Base-by-base conservation (phyloP, 2,797 vertebrate species). In the Clarias platycephalus region DNA sequence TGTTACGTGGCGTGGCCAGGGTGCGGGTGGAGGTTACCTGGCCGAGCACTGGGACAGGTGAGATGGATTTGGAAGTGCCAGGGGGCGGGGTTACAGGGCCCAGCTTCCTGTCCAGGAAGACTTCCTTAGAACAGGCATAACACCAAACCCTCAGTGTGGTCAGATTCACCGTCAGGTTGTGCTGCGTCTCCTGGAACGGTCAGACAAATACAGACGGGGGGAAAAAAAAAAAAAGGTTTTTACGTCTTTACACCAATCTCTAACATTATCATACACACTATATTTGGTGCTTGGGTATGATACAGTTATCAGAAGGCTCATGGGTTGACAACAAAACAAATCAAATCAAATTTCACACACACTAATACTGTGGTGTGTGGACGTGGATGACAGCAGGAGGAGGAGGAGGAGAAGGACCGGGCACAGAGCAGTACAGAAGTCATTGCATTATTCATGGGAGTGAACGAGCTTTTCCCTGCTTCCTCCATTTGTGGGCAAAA, bases 81-180 rank as follows among this genome's bases (percentile, higher is more conserved):
- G 92, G 82, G 24, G 94, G 91, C 0, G 93, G 93, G 58, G 95
- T 93, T 75, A 95, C 94, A 84, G 95, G 94, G 85, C 95, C 95
- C 22, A 98, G 92, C 91, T 99, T 99, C 88, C 97, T 95, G 79
- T 98, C 97, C 92, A 99, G 93, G 91, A 99, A 99, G 16, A 99
- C 98, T 92, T 99, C 98, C 91, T 99, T 98, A 89, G 96, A 96
- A 85, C 98, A 99, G 91, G 97, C 96, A 0, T 99, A 99, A 94
- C 98, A 99, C 98, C 98, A 99, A 80, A 99, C 97, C 82, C 98
- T 95, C 9, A 99, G 95, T 0, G 98, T 99, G 83, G 98, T 99
- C 88, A 99, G 96, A 93, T 99, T 99, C 91, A 99, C 98, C 0
- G 98, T 99, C 70, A 99, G 93, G 93, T 96, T 97, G 93, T 99